phyloP scores from a whole-genome alignment of 2,113 vertebrate species.

The Ibidorhyncha struthersii region DNA sequence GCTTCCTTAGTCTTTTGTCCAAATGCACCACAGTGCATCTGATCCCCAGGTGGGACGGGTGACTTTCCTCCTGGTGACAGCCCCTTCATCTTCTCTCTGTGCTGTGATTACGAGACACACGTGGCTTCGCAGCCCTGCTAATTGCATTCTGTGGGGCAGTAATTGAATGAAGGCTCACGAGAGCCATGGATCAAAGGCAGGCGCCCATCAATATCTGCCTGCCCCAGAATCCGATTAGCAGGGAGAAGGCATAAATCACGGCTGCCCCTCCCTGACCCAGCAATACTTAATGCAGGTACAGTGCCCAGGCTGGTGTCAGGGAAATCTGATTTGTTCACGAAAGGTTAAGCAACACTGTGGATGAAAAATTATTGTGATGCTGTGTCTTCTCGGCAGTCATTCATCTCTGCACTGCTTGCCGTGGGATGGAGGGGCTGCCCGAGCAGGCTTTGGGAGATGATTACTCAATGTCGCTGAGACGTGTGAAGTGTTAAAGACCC shows the following conservation, averaged over 20 bases:
- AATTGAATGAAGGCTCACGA: conserved; percentile 68
- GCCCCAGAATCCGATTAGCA: not conserved
- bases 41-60: not conserved
- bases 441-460: not conserved
- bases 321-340: conserved; percentile 10
- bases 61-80: not conserved
- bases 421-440: not conserved
- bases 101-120: conserved; percentile 43
- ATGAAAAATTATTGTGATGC: conserved; percentile 17
- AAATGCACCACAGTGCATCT: fast-evolving
- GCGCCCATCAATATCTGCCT: conserved; percentile 67
- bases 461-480: conserved; percentile 50
- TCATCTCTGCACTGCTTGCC: not conserved
- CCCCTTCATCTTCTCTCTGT: not conserved
- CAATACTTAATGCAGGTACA: not conserved
- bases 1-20: not conserved
- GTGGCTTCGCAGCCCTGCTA: conserved; percentile 43
- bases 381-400: not conserved
- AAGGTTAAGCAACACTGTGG: not conserved
- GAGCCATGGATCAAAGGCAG: conserved; percentile 68
- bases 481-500: conserved; percentile 47
- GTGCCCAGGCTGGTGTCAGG: not conserved
- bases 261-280: conserved; percentile 28
- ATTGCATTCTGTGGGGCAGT: conserved; percentile 69
- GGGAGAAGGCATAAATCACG: not conserved